phyloP scores from a whole-genome alignment of 2,797 vertebrate genomes.

The Anabas testudineus region DNA sequence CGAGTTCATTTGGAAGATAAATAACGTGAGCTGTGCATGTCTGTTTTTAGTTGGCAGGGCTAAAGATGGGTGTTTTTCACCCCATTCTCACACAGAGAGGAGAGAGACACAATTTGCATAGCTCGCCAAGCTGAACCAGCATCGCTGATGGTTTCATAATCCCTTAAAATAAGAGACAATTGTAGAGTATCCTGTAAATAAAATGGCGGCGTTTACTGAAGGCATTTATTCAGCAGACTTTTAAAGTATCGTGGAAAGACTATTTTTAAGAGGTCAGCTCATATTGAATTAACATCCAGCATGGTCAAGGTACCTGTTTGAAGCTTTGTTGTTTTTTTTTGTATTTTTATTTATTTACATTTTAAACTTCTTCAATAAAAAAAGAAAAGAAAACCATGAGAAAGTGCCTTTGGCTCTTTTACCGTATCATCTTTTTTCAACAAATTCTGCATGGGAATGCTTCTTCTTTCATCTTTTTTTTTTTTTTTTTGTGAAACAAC shows the following conservation, averaged over 20 bases:
- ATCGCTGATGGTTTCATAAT: conserved; percentile 14
- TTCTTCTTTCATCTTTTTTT: conserved; percentile 54
- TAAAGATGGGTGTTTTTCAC: conserved; percentile 69
- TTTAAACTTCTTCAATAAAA: conserved; percentile 20
- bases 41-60: conserved; percentile 78
- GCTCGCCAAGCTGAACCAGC: conserved; percentile 24
- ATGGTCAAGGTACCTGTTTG: neutral
- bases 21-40: conserved; percentile 77
- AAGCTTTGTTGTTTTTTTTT: conserved; percentile 16
- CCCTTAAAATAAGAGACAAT: conserved; percentile 26
- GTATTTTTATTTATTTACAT: conserved; percentile 1
- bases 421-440: neutral
- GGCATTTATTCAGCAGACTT: conserved; percentile 10
- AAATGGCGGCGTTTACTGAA: conserved; percentile 1
- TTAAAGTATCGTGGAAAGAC: conserved; percentile 4
- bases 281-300: conserved; percentile 7
- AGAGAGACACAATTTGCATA: conserved; percentile 51
- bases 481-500: conserved; percentile 39
- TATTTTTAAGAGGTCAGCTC: neutral
- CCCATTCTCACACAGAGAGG: conserved; percentile 27
- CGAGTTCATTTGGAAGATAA: conserved; percentile 86
- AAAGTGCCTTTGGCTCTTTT: conserved; percentile 26
- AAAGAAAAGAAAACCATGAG: conserved; percentile 30
- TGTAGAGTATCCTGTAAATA: conserved; percentile 9
- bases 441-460: conserved; percentile 36